phyloP scores from a whole-genome alignment of 2,888 invertebrate species.

The Neoascia interrupta region DNA sequence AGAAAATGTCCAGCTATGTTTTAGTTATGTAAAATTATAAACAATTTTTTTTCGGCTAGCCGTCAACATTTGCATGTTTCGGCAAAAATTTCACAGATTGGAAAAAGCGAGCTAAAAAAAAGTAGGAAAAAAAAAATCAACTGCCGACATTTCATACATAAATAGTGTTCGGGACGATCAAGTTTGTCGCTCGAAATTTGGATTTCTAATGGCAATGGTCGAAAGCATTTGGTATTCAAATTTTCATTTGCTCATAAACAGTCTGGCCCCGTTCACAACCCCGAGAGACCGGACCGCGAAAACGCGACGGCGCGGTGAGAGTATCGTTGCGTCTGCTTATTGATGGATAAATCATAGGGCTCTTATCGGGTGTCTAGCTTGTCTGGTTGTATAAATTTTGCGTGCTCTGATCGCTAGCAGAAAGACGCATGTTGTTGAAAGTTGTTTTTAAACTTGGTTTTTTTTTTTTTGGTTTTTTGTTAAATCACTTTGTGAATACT shows the following conservation, averaged over 20 bases:
- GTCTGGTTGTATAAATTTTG: constrained; percentile 1
- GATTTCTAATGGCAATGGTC: constrained; percentile 52
- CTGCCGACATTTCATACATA: too few relatives aligned
- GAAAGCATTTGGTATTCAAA: constrained; percentile 53
- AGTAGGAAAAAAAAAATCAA: neutral
- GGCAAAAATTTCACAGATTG: neutral
- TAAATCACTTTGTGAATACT: constrained; percentile 18
- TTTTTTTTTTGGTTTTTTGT: too few relatives aligned
- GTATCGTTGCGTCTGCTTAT: constrained; percentile 24
- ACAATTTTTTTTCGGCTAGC: neutral
- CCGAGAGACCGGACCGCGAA: neutral
- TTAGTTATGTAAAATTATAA: constrained; percentile 24
- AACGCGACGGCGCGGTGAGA: neutral
- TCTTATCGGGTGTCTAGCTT: constrained; percentile 9
- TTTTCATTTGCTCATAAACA: constrained; percentile 41
- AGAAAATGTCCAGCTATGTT: neutral
- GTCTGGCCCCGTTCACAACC: constrained; percentile 34
- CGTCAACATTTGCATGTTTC: constrained; percentile 19
- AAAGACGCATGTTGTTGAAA: constrained; percentile 45
- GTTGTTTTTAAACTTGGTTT: neutral
- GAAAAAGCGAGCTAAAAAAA: neutral
- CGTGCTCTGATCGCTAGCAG: too few relatives aligned
- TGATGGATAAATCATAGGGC: constrained; percentile 37
- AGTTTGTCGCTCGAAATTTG: constrained; percentile 45
- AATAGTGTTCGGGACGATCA: constrained; percentile 13